These are phyloP conservation scores for Tineola bisselliella DNA, from an alignment of 2,888 invertebrate genomes.

Conservation along the genomic window DNA sequence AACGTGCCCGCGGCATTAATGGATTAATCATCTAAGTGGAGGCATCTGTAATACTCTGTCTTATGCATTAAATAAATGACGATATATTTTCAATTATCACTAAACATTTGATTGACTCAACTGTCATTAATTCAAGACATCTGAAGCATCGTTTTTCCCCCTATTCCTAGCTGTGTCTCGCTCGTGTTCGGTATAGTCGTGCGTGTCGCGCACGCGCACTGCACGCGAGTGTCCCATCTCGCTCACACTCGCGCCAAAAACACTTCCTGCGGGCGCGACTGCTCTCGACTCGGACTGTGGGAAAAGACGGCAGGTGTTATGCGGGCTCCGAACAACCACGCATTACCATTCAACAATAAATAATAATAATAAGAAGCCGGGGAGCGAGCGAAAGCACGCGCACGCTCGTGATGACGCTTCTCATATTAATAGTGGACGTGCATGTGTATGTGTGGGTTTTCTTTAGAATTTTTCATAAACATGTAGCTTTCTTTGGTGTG, in stretches of 20 bases:
- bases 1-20: not conserved
- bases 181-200: constrained; percentile 27
- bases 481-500: constrained; percentile 20
- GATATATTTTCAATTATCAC: constrained; percentile 27
- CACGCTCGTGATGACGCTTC: constrained; percentile 42
- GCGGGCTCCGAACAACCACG: constrained; percentile 69
- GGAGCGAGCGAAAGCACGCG: constrained; percentile 66
- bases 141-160: constrained; percentile 16
- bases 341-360: constrained; percentile 69
- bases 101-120: constrained; percentile 22
- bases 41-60: too few relatives aligned
- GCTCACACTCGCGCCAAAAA: constrained; percentile 38
- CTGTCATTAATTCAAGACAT: constrained; percentile 26
- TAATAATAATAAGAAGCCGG: constrained; percentile 67
- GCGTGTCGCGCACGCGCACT: constrained; percentile 19
- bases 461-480: constrained; percentile 3
- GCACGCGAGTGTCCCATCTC: constrained; percentile 28
- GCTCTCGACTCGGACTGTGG: constrained; percentile 52
- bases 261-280: constrained; percentile 46
- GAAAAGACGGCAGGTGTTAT: constrained; percentile 71
- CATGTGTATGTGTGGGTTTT: constrained; percentile 37
- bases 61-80: not conserved
- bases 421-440: constrained; percentile 53
- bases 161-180: constrained; percentile 32
- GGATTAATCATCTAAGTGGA: not conserved